These are phyloP conservation scores for Spermophilus dauricus DNA, from an alignment of 2,113 vertebrate genomes.

Conservation along the genomic window DNA sequence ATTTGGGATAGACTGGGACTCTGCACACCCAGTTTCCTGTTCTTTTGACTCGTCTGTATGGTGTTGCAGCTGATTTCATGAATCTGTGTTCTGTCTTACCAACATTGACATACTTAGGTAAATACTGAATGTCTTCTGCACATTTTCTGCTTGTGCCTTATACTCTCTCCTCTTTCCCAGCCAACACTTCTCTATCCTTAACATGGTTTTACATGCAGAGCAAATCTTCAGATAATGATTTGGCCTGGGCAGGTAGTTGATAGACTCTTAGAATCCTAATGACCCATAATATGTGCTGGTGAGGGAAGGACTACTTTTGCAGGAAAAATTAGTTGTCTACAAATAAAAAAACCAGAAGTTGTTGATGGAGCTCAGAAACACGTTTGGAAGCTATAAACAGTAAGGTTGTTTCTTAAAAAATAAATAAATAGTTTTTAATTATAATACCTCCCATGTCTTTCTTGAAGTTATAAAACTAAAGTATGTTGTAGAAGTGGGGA, in stretches of 20 bases:
- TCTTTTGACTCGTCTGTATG: background rate
- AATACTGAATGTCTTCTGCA: background rate
- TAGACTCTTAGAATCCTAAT: background rate
- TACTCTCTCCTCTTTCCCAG: background rate
- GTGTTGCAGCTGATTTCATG: background rate
- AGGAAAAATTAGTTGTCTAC: background rate
- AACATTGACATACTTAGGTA: background rate
- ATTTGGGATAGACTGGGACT: background rate
- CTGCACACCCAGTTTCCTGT: background rate
- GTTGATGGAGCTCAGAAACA: background rate
- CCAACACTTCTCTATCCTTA: background rate
- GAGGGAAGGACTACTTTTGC: background rate
- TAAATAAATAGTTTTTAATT: constrained; percentile 2
- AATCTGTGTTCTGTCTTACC: background rate
- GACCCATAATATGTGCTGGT: background rate
- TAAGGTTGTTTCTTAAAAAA: background rate
- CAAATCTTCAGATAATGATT: background rate
- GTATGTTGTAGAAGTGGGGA: background rate
- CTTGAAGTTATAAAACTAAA: background rate
- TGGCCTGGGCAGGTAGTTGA: background rate
- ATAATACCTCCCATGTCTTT: background rate
- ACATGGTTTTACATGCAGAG: background rate
- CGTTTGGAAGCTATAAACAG: background rate
- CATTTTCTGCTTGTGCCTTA: background rate
- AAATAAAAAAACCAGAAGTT: background rate